Conservation (phyloP, 64 coral and sea anemone genomes). For the Pocillopora damicornis region DNA sequence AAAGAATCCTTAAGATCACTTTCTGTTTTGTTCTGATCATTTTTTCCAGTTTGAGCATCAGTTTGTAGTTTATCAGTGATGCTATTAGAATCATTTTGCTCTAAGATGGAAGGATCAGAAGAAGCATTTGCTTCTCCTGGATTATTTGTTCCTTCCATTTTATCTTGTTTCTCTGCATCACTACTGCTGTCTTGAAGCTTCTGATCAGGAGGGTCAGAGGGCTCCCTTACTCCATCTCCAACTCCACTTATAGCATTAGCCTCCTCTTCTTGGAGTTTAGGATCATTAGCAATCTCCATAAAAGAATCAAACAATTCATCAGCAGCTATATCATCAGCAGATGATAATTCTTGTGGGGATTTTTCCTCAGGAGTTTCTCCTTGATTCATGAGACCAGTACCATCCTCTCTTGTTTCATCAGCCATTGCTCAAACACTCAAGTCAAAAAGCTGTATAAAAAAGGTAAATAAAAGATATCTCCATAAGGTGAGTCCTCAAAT, state of each 20-base stretch:
- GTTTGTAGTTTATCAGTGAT: neutral
- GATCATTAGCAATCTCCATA: slow-evolving; percentile 83
- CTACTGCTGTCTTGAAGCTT: neutral
- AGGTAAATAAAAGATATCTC: neutral
- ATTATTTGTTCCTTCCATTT: neutral
- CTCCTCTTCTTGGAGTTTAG: slow-evolving; percentile 25
- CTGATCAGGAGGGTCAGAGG: slow-evolving; percentile 34
- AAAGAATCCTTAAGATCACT: neutral
- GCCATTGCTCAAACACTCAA: neutral
- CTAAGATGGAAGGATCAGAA: neutral
- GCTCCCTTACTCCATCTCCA: neutral
- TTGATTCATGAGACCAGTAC: neutral
- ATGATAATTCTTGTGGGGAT: neutral
- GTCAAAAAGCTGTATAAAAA: neutral
- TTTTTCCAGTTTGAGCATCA: neutral
- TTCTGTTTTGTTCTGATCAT: neutral
- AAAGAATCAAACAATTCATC: slow-evolving; percentile 85
- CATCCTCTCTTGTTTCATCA: neutral
- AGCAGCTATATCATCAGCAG: slow-evolving; percentile 37
- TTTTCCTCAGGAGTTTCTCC: neutral
- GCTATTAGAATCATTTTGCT: neutral
- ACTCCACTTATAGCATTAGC: neutral
- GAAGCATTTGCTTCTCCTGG: neutral
- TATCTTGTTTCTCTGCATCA: neutral
- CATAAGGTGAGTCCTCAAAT: neutral